Conservation (phyloP, 2,797 vertebrate genomes). For the Hafferia zeledoni region DNA sequence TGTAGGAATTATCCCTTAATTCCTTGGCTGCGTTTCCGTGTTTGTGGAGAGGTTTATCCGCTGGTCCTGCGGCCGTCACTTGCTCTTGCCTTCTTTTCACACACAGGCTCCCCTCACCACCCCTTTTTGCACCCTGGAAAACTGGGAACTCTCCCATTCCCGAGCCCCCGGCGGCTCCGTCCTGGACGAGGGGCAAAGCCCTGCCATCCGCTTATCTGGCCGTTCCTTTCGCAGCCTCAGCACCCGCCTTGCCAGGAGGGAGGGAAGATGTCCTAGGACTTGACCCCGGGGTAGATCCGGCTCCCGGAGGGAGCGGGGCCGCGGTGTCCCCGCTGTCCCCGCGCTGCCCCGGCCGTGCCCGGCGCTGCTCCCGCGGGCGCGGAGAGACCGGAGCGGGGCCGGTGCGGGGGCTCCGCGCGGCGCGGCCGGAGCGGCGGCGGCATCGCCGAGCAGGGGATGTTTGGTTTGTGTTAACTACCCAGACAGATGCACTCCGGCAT, state of each 20-base stretch:
- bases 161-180: background rate
- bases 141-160: constrained; percentile 9
- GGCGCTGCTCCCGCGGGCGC: too few relatives aligned
- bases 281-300: constrained; percentile 74
- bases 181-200: background rate
- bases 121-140: background rate
- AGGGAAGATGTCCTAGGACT: constrained; percentile 73
- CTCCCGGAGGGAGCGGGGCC: background rate
- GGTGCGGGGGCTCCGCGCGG: background rate
- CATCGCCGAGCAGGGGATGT: constrained; percentile 61
- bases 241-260: constrained; percentile 62
- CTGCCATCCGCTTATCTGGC: background rate
- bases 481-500: constrained; percentile 77
- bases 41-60: background rate
- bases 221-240: background rate
- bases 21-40: background rate
- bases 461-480: constrained; percentile 78
- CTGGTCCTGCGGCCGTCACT: background rate
- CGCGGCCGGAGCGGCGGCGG: constrained; percentile 29
- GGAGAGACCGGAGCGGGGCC: too few relatives aligned
- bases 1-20: constrained; percentile 28
- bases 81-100: background rate
- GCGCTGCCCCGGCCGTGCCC: background rate
- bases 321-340: constrained; percentile 61
- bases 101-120: background rate